Evolutionary conservation across 2,797 vertebrate genomes (phyloP).

Genomic region (Anolis apletophallus): DNA sequence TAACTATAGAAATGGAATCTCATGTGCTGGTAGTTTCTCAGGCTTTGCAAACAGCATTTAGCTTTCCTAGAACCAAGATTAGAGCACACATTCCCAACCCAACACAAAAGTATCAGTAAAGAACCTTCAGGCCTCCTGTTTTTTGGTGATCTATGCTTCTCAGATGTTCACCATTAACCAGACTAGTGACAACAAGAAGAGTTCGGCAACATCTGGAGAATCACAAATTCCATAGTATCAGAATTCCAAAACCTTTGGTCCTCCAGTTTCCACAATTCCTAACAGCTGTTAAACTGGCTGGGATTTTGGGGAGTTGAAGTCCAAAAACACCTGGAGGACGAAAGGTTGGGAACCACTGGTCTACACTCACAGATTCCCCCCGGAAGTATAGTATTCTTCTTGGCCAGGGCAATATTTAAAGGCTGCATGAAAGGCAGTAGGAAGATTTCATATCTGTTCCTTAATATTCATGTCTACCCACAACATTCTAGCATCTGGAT

Average conservation of each 20-base stretch:
- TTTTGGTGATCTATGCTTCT: not conserved
- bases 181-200: not conserved
- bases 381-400: not conserved
- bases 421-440: not conserved
- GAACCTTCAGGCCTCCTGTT: not conserved
- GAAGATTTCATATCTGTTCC: not conserved
- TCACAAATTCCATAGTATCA: not conserved
- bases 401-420: no score
- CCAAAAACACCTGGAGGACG: no score
- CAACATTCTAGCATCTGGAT: not conserved
- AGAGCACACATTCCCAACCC: no score
- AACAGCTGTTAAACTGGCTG: no score
- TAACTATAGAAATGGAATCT: not conserved
- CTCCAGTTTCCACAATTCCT: no score
- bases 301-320: no score
- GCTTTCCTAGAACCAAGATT: not conserved
- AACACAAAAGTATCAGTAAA: not conserved
- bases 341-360: no score
- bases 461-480: not conserved
- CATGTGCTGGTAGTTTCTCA: not conserved
- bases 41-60: not conserved
- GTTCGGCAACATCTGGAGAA: not conserved
- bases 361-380: not conserved
- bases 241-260: not conserved
- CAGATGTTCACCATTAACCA: not conserved